These are phyloP conservation scores for Vireo altiloquus DNA, from an alignment of 2,113 vertebrate species.

Conservation along the genomic window DNA sequence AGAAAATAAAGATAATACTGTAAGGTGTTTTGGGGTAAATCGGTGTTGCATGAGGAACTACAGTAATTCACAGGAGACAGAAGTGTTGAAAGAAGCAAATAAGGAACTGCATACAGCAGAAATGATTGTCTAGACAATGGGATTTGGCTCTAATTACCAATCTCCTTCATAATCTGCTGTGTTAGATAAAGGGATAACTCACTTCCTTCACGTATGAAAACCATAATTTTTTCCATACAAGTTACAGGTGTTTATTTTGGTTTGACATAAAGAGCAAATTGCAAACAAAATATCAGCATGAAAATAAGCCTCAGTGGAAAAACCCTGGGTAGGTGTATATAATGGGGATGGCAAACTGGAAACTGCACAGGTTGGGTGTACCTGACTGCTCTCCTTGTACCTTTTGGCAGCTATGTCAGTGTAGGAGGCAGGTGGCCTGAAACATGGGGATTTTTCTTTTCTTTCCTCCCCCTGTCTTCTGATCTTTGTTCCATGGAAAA, in stretches of 20 bases:
- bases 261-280: slow-evolving; percentile 10
- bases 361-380: neutral
- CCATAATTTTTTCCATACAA: neutral
- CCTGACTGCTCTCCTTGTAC: neutral
- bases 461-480: neutral
- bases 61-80: neutral
- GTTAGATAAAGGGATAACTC: slow-evolving; percentile 18
- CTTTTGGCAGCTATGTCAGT: neutral
- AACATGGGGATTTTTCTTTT: neutral
- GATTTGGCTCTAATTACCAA: slow-evolving; percentile 19
- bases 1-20: neutral
- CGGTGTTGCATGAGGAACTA: neutral
- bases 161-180: slow-evolving; percentile 21
- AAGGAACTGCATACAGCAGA: neutral
- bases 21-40: neutral
- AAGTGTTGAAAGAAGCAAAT: neutral
- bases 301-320: neutral
- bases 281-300: neutral
- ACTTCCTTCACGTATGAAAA: slow-evolving; percentile 37
- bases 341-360: neutral
- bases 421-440: neutral
- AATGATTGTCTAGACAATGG: slow-evolving; percentile 32
- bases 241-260: neutral
- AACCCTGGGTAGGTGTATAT: neutral
- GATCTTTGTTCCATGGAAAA: neutral